Evolutionary conservation across 2,888 invertebrate genomes (phyloP), one percentile per base, ranked within the genome.

Genomic region (Andrena chrysosceles): DNA sequence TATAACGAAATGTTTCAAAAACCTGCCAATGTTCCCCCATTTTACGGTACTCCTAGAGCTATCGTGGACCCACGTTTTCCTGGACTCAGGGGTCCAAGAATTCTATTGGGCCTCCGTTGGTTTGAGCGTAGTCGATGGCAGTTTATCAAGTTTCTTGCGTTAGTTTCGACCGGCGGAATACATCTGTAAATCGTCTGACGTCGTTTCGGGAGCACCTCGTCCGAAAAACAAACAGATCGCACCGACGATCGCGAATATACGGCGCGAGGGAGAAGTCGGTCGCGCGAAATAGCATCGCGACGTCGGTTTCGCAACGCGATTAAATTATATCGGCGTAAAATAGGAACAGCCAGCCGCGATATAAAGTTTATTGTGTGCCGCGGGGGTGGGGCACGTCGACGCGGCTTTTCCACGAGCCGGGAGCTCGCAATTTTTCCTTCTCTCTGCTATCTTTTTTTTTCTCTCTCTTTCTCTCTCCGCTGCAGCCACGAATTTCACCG

Each of bases 401-500:
- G 68, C 76, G 68, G 62, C 54, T 75, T 75, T 66, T 49, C 68
- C 70, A 42, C 70, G 42, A 8, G 42, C 35, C 10, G 42, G 26
- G 26, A 59, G n/a, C 42, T 20, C 20, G 13, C 33, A 4, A 16
- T 62, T 75, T 71, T 29, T 31, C 69, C 64, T 10, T 49, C 6
- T 56, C 63, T 33, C 67, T 29, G 48, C 16, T 33, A 48, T 31
- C 16, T 59, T 20, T 31, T 29, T 31, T 52, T 20, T 35, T 10
- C 5, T 16, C 8, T n/a, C 26, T n/a, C 16, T 16, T 10, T 29
- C 29, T 29, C 35, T 29, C 5, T 26, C 7, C 42, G 7, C 48
- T 33, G 62, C 31, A 49, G 68, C 78, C 76, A 74, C 74, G 66
- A 83, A 80, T 85, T 78, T 82, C 75, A 77, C 20, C 77, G 71